These are phyloP conservation scores for Drosophila neutralis DNA, from an alignment of 2,888 invertebrate species.

Conservation along the genomic window DNA sequence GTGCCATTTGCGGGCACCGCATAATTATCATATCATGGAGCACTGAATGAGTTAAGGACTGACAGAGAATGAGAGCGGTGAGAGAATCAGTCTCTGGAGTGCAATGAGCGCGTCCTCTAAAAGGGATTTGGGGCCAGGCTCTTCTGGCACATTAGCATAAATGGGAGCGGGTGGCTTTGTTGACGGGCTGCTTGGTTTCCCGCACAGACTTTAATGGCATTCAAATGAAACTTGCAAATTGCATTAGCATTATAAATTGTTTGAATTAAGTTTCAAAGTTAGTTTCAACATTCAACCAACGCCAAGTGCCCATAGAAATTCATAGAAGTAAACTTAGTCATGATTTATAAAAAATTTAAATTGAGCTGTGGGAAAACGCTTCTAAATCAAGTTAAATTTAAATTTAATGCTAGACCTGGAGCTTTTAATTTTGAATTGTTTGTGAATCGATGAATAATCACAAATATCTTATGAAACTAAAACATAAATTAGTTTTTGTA, in stretches of 20 bases:
- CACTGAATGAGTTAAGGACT: slow-evolving; percentile 12
- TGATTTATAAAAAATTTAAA: not conserved
- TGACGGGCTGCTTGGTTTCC: slow-evolving; percentile 1
- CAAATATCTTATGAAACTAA: not conserved
- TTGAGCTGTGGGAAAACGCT: not conserved
- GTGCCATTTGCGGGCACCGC: slow-evolving; percentile 61
- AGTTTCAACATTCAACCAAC: not conserved
- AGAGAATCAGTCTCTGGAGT: slow-evolving; percentile 57
- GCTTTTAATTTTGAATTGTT: not conserved
- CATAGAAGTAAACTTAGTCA: not conserved
- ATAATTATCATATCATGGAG: slow-evolving; percentile 75
- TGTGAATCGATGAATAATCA: not conserved
- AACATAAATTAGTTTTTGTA: not conserved
- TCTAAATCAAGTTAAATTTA: not conserved
- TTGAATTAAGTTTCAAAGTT: not conserved
- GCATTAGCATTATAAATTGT: not conserved
- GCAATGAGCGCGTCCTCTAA: slow-evolving; percentile 63
- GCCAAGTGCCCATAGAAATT: not conserved
- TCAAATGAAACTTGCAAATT: slow-evolving; percentile 27
- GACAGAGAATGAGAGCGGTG: slow-evolving; percentile 4
- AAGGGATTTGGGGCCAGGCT: slow-evolving; percentile 60
- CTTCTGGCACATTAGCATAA: slow-evolving; percentile 56
- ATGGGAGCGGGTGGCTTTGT: slow-evolving; percentile 25
- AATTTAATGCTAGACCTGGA: not conserved
- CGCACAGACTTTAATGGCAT: slow-evolving; percentile 17